phyloP scores from a whole-genome alignment of 2,888 invertebrate genomes.

The Steinernema scapterisci region DNA sequence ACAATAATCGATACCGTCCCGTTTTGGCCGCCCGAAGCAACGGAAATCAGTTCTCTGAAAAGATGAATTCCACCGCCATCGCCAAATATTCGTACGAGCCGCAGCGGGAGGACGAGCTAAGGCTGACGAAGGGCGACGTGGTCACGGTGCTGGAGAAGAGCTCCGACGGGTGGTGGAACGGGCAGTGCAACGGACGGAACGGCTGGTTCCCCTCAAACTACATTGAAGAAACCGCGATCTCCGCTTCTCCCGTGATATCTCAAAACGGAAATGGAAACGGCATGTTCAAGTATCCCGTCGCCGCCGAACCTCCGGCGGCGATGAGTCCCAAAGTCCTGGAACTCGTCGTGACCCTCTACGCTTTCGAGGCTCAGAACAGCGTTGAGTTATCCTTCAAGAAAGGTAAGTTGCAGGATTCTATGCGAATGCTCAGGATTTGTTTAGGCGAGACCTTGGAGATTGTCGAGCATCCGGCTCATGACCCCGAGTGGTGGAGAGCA shows the following conservation, averaged over 20 bases:
- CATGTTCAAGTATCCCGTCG: slow-evolving; percentile 38
- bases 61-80: slow-evolving; percentile 73
- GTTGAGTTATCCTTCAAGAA: slow-evolving; percentile 61
- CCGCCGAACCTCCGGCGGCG: slow-evolving; percentile 9
- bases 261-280: slow-evolving; percentile 43
- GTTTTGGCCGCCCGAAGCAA: neutral
- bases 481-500: slow-evolving; percentile 98
- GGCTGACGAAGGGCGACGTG: slow-evolving; percentile 88
- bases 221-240: slow-evolving; percentile 72
- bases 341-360: slow-evolving; percentile 61
- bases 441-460: slow-evolving; percentile 84
- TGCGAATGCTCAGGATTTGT: neutral
- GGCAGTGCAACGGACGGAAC: slow-evolving; percentile 69
- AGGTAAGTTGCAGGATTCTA: slow-evolving; percentile 37
- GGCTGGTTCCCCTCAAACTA: slow-evolving; percentile 99
- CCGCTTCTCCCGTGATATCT: slow-evolving; percentile 4
- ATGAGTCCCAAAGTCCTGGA: slow-evolving; percentile 32
- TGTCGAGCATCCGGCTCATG: slow-evolving; percentile 90
- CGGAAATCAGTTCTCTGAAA: slow-evolving; percentile 4
- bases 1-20: slow-evolving; percentile 13
- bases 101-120: slow-evolving; percentile 92
- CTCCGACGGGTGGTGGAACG: slow-evolving; percentile 99
- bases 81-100: slow-evolving; percentile 86
- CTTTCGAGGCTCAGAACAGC: slow-evolving; percentile 76
- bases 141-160: slow-evolving; percentile 95